Base-by-base conservation (phyloP, 2,113 vertebrate species). In the Uria aalge region DNA sequence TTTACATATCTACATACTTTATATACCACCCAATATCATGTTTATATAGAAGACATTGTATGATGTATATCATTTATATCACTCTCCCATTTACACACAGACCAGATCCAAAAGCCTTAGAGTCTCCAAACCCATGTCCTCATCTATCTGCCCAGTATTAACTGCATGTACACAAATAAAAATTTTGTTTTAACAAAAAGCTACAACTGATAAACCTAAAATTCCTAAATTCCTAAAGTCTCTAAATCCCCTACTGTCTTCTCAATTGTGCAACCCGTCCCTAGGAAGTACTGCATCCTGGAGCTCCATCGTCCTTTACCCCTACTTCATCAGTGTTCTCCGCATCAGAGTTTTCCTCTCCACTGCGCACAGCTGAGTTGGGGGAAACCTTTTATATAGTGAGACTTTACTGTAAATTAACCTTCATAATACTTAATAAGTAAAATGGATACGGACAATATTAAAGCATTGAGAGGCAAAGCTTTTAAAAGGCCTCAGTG, bases 201-300 rank as follows among this genome's bases (percentile, higher is more conserved):
- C 47, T 81, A 43, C 29, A 69, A 15, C 1, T 32, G n/a, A 71
- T n/a, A 92, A 88, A 71, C 16, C 23, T 83, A 57, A 85, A 88
- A 76, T 20, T 50, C 29, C 52, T 34, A 56, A 41, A 41, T 41
- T 41, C 40, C 40, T 41, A 13, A 41, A 41, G 21, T 57, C 18
- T 56, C 50, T 71, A 66, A 77, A 71, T 36, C 20, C 36, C 23
- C 27, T 68, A 15, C 8, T 59, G 23, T 26, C 23, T 75, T 71
- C 68, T 74, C 23, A 80, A 23, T 12, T 0, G 0, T 15, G 34
- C 2, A 1, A 43, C 15, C n/a, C 6, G 5, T 45, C 10, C n/a
- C 56, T 62, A 12, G 19, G 15, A 81, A 78, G 16, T 41, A 30
- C 24, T 47, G 55, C 34, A 74, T 36, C 40, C n/a, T 38, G 6